A percentile compares a stretch with the other conserved stretches of the same genome.
Evolutionary conservation across 2,113 vertebrate genomes (phyloP).

Genomic region (Pyrgilauda ruficollis): DNA sequence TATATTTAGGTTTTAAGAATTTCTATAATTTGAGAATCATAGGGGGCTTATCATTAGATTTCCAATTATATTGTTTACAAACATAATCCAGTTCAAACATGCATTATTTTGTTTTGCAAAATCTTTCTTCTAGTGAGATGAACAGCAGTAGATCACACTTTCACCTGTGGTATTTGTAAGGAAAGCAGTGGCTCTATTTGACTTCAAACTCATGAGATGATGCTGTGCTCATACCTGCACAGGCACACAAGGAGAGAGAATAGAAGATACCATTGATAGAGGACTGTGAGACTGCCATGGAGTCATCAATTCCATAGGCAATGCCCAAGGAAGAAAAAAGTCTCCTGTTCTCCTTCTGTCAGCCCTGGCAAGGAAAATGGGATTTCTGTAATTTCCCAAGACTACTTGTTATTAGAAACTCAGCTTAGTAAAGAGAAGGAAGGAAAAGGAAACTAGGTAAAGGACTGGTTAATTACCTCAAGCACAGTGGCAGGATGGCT

Average conservation of each 20-base stretch:
- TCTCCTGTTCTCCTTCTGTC: background rate
- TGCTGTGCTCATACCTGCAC: background rate
- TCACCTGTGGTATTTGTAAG: background rate
- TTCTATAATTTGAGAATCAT: background rate
- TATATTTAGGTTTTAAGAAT: background rate
- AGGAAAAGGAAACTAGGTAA: background rate
- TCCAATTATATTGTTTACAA: background rate
- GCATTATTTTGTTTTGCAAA: background rate
- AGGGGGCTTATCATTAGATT: background rate
- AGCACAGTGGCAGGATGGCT: background rate
- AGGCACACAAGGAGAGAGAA: background rate
- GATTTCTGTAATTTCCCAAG: background rate
- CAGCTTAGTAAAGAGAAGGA: background rate
- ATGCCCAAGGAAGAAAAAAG: background rate
- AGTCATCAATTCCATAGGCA: background rate
- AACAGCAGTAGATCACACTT: background rate
- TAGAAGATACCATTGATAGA: background rate
- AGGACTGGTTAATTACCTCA: background rate
- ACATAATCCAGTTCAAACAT: background rate
- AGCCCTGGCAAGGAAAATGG: background rate
- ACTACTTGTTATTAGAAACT: background rate
- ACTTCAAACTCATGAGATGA: background rate
- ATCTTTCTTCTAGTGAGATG: background rate
- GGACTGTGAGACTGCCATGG: background rate
- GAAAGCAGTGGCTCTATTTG: background rate